These are phyloP conservation scores for Neolamprologus cancellatus DNA, from an alignment of 2,113 vertebrate species.

Conservation along the genomic window DNA sequence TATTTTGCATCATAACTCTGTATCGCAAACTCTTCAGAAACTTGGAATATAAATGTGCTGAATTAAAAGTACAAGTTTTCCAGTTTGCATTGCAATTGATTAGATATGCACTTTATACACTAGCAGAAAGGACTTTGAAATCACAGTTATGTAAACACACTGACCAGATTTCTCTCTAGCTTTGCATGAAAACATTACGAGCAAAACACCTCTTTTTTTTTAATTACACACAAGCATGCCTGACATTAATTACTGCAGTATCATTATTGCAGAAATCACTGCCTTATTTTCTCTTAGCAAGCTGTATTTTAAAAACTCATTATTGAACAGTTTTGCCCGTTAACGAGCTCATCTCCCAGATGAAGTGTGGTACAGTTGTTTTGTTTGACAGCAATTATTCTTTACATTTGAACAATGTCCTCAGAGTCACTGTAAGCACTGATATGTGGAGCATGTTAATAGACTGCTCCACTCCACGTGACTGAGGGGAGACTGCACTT, in stretches of 20 bases:
- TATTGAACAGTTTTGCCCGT: not conserved
- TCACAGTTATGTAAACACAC: not conserved
- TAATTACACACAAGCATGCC: not conserved
- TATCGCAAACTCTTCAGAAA: not conserved
- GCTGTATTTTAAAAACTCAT: not conserved
- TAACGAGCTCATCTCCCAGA: not conserved
- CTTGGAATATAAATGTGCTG: not conserved
- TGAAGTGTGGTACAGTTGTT: not conserved
- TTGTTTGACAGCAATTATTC: conserved; percentile 29
- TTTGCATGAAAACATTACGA: not conserved
- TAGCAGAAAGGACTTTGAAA: not conserved
- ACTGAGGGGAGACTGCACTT: not conserved
- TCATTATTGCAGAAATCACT: not conserved
- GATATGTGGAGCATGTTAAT: conserved; percentile 16
- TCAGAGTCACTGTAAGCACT: not conserved
- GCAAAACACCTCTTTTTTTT: not conserved
- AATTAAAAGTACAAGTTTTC: not conserved
- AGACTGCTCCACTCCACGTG: conserved; percentile 14
- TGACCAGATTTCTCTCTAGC: not conserved
- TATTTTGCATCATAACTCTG: not conserved
- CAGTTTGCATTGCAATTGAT: not conserved
- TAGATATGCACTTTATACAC: not conserved
- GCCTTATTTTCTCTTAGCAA: not conserved
- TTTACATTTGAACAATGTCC: conserved; percentile 17
- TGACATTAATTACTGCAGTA: not conserved